Base-by-base conservation (phyloP, 1,140 invertebrate genomes). In the Drosophila serrata region DNA sequence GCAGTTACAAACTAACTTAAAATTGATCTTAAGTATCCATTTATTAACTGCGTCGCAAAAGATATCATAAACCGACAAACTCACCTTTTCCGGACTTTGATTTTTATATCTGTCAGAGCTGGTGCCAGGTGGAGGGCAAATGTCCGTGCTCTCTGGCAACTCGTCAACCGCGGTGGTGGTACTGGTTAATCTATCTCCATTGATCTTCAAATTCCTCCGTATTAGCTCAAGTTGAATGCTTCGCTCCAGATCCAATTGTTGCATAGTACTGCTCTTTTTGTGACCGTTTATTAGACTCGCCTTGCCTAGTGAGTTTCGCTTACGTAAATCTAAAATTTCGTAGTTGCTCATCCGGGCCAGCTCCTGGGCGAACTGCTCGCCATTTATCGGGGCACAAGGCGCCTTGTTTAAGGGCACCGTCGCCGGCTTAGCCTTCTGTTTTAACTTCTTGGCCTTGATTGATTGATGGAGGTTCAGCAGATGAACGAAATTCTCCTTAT, bases 251-350 rank as follows among this genome's bases (percentile, higher is more conserved):
- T 31, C 29, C 9, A 42, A 6, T 27, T 82, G 57, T 11, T 90
- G 42, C 6, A 55, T 35, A 3, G 11, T 57, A 7, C 29, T 56
- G 6, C 17, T 15, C 6, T 31, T 59, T n/a, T 67, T 57, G 1
- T 72, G 43, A 0, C 82, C 81, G 35, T 77, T 65, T 7, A 87
- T 1, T 7, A 81, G 60, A 40, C 57, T 37, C 1, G 74, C 6
- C 17, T 48, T 42, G 17, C 81, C 78, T 33, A 73, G 8, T 22
- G 91, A 92, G 31, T 86, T 90, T 7, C 87, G 84, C 46, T 91
- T 92, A 1, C 91, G 87, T 39, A 92, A 65, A 67, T 92, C 91
- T 17, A 92, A 45, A 53, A 92, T 91, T 43, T 91, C 86, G 57
- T 76, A 73, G 58, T 90, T 79, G 51, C 72, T 91, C 77, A 92